Evolutionary conservation across 2,888 invertebrate genomes (phyloP), one percentile per base, ranked within the genome.

Genomic region (Archips crataeganus): DNA sequence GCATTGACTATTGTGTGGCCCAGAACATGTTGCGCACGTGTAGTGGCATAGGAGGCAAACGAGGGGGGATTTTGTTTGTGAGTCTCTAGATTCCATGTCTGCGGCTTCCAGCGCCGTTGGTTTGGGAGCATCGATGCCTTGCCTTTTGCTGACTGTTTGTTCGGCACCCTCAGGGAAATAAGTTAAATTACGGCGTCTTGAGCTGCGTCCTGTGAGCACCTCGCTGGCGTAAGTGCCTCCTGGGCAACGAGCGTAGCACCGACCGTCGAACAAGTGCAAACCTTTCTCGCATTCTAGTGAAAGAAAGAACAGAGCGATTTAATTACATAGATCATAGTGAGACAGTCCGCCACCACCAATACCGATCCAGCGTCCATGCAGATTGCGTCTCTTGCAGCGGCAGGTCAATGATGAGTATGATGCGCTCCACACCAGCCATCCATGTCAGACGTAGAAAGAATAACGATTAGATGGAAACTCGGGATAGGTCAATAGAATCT

Each of bases 41-140:
- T 97, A 97, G 89, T 97, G 97, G 85, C 97, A 97, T 45, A 93
- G 90, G 2, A 95, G 88, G 83, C 97, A 97, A 68, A 93, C 90
- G 45, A 88, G 87, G 8, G 92, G 93, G 49, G 85, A 79, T 80
- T 85, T 86, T 42, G 83, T 81, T 66, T 78, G 78, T 54, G 57
- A 39, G 67, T 77, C 79, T n/a, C 76, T 67, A 32, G 86, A 79
- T 79, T 90, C 89, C 88, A 94, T 89, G 77, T 93, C 94, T 57
- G 87, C 75, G 54, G 92, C 92, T 81, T 94, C 93, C 11, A 81
- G 77, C 42, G 91, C 86, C 3, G 82, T 81, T 23, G 81, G 81
- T 59, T 79, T 80, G 61, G 78, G 70, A 62, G 75, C 70, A 63
- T 81, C 82, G 57, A 74, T 75, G 32, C 87, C 86, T 76, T 91